phyloP scores from a whole-genome alignment of 2,113 vertebrate genomes.

The Martes martes region DNA sequence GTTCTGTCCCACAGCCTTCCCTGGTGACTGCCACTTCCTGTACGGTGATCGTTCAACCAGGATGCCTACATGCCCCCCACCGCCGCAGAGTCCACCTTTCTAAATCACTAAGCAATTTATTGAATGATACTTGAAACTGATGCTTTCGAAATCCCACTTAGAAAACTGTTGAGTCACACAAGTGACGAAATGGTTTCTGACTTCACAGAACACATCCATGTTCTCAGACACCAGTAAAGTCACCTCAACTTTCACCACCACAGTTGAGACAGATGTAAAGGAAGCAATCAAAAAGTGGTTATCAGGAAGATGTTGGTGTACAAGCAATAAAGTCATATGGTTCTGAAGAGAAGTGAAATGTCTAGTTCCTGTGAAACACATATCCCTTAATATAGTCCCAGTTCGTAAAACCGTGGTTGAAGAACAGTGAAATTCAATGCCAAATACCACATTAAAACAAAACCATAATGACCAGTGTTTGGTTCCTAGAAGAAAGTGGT shows the following conservation, averaged over 20 bases:
- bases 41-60: not conserved
- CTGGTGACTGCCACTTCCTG: not conserved
- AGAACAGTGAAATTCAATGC: conserved; percentile 47
- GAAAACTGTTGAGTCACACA: not conserved
- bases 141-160: conserved; percentile 11
- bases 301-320: not conserved
- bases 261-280: not conserved
- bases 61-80: accelerated
- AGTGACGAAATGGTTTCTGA: not conserved
- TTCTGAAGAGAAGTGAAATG: conserved; percentile 17
- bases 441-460: conserved; percentile 64
- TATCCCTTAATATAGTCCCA: not conserved
- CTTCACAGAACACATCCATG: not conserved
- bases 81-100: not conserved
- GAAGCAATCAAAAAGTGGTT: not conserved
- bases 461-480: conserved; percentile 51
- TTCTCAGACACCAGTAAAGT: not conserved
- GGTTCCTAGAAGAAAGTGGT: conserved; percentile 51
- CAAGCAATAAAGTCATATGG: not conserved
- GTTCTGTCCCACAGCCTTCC: not conserved
- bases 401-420: conserved; percentile 60
- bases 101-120: not conserved
- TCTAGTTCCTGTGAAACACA: conserved; percentile 35
- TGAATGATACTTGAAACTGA: not conserved
- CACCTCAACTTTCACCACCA: not conserved